Conservation (phyloP, 2,797 vertebrate species). For the Sebastes steindachneri region DNA sequence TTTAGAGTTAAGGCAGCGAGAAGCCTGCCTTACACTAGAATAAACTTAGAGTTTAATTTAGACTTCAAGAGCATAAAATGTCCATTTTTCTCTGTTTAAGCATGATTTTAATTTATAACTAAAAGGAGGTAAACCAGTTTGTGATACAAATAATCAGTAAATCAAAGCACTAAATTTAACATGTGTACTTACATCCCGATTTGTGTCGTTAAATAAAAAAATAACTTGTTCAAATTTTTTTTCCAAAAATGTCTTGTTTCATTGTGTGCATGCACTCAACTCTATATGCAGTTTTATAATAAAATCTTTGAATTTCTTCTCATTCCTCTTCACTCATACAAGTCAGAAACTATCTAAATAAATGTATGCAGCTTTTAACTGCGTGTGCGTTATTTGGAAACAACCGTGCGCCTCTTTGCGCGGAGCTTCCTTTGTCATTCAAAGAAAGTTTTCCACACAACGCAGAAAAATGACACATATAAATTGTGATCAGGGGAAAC, state of each 20-base stretch:
- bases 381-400: conserved; percentile 9
- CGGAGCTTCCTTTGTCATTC: background rate
- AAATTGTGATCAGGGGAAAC: background rate
- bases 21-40: background rate
- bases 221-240: background rate
- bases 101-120: background rate
- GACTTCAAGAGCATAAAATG: background rate
- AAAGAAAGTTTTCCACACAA: background rate
- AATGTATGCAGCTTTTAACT: background rate
- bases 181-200: background rate
- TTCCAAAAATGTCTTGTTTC: background rate
- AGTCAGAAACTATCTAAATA: background rate
- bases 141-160: background rate
- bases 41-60: background rate
- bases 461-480: too few relatives aligned
- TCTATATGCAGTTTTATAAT: background rate
- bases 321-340: background rate
- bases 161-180: background rate
- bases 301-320: conserved; percentile 14
- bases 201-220: conserved; percentile 14
- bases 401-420: background rate
- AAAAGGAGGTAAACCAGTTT: background rate
- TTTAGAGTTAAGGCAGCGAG: too few relatives aligned
- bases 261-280: background rate
- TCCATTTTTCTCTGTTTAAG: background rate